Evolutionary conservation across 2,888 invertebrate species (phyloP).

Genomic region (Drosophila paracracens): DNA sequence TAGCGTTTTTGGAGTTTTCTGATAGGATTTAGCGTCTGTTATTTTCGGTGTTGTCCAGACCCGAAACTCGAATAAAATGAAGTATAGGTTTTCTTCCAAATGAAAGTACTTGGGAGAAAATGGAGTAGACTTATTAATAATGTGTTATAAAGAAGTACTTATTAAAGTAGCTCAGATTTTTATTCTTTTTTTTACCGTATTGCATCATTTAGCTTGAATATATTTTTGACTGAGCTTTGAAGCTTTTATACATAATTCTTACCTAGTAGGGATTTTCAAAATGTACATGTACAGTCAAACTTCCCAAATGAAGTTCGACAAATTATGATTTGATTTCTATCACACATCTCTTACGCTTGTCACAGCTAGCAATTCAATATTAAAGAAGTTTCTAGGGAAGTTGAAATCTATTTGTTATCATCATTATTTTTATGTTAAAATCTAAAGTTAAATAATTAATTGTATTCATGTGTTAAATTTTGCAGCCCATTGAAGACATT

Average conservation of each 20-base stretch:
- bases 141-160: background rate
- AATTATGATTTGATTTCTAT: background rate
- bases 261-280: background rate
- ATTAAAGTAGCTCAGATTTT: background rate
- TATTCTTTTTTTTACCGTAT: background rate
- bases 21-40: constrained; percentile 2
- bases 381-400: background rate
- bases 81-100: background rate
- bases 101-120: background rate
- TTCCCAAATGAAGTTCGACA: background rate
- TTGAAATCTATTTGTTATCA: background rate
- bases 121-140: background rate
- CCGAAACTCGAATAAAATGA: background rate
- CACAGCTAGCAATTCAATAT: background rate
- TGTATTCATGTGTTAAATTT: constrained; percentile 1
- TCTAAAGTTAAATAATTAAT: background rate
- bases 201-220: background rate
- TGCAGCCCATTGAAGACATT: constrained; percentile 88
- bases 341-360: background rate
- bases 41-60: background rate
- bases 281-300: background rate
- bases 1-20: constrained; percentile 16
- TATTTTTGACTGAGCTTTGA: background rate
- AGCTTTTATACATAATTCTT: background rate
- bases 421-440: background rate